Evolutionary conservation across 2,888 invertebrate genomes (phyloP).

Genomic region (Leptura quadrifasciata): DNA sequence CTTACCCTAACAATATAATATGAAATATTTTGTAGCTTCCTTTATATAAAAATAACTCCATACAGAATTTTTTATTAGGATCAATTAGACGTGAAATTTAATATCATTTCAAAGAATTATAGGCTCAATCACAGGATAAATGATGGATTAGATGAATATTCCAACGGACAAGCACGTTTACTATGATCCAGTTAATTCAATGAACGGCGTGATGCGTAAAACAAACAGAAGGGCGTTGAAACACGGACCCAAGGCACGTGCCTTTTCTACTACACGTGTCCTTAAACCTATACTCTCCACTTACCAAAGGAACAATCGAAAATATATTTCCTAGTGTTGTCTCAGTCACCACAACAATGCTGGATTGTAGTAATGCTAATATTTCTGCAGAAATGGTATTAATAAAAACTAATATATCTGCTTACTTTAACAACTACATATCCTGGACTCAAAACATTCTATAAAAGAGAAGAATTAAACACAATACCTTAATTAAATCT

Average conservation of each 20-base stretch:
- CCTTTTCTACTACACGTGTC: constrained; percentile 58
- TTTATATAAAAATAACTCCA: not conserved
- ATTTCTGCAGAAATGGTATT: not conserved
- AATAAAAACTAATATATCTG: too few relatives aligned
- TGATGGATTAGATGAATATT: constrained; percentile 65
- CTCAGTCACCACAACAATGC: constrained; percentile 32
- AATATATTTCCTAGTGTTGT: constrained; percentile 38
- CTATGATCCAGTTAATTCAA: constrained; percentile 70
- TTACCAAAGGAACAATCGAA: constrained; percentile 40
- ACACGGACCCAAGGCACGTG: constrained; percentile 57
- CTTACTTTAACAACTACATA: too few relatives aligned
- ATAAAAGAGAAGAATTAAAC: too few relatives aligned
- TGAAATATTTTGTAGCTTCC: not conserved
- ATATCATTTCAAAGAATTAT: constrained; percentile 46
- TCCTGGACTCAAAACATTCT: too few relatives aligned
- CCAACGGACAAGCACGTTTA: constrained; percentile 67
- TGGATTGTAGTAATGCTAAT: not conserved
- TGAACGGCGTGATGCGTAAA: constrained; percentile 69
- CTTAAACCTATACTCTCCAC: constrained; percentile 29
- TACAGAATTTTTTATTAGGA: constrained; percentile 17
- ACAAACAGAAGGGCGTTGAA: constrained; percentile 66
- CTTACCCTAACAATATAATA: too few relatives aligned
- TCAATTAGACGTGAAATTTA: constrained; percentile 40
- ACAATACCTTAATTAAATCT: too few relatives aligned
- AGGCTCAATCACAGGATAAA: constrained; percentile 45